These are phyloP conservation scores for Casuarius casuarius DNA, from an alignment of 2,113 vertebrate genomes.

Conservation along the genomic window DNA sequence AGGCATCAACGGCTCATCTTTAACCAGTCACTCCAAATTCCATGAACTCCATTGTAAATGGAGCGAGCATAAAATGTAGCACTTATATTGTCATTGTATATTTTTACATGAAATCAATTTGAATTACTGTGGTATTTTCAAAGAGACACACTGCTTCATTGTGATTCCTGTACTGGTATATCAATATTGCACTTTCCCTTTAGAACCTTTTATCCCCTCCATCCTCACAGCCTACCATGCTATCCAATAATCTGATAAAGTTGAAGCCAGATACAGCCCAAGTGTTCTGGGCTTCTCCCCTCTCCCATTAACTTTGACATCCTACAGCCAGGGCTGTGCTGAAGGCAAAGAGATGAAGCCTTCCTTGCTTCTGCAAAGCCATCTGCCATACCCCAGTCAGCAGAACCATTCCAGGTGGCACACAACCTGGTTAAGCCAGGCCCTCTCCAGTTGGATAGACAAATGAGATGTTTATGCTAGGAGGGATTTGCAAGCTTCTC, in stretches of 20 bases:
- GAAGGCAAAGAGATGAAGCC: not conserved
- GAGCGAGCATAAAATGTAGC: not conserved
- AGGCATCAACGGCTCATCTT: not conserved
- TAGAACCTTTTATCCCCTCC: not conserved
- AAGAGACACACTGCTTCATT: fast-evolving
- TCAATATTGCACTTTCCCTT: not conserved
- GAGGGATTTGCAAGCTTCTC: slow-evolving; percentile 26
- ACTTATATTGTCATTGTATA: not conserved
- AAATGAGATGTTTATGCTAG: slow-evolving; percentile 31
- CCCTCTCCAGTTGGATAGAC: not conserved
- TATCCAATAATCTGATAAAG: not conserved
- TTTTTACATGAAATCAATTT: not conserved
- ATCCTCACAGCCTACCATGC: not conserved
- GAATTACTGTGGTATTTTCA: not conserved
- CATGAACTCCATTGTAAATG: not conserved
- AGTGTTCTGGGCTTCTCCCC: not conserved
- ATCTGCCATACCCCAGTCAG: slow-evolving; percentile 8
- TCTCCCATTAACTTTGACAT: not conserved
- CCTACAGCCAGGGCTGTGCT: not conserved
- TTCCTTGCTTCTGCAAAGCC: not conserved
- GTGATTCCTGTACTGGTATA: not conserved
- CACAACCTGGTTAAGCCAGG: not conserved
- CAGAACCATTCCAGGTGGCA: slow-evolving; percentile 3
- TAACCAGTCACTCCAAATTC: not conserved
- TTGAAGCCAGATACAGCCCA: not conserved